Percentiles rank a stretch among this genome's conserved stretches.
Conservation (phyloP, 2,113 vertebrate species). For the Scomber colias region DNA sequence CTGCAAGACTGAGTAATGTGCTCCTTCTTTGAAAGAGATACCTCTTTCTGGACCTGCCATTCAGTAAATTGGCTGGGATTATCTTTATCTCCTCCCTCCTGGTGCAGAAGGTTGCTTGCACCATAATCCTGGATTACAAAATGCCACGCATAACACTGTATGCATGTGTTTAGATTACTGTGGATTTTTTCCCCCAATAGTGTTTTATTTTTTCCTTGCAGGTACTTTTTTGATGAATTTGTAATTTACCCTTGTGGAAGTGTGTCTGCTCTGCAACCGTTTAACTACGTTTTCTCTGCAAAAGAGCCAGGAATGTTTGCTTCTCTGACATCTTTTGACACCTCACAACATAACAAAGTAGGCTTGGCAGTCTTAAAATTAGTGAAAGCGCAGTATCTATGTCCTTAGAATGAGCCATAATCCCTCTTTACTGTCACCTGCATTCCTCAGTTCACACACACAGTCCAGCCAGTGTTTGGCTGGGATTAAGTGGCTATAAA, state of each 20-base stretch:
- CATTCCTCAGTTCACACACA: constrained; percentile 7
- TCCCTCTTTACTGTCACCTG: constrained; percentile 31
- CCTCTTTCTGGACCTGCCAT: constrained; percentile 7
- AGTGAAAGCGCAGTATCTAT: not conserved
- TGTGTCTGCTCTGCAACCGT: not conserved
- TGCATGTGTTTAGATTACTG: constrained; percentile 5
- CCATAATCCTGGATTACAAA: constrained; percentile 80
- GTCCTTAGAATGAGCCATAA: constrained; percentile 36
- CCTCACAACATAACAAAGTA: not conserved
- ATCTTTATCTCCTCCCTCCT: constrained; percentile 57
- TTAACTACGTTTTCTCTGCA: not conserved
- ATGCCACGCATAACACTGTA: not conserved
- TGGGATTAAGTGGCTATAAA: constrained; percentile 57
- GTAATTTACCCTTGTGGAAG: not conserved
- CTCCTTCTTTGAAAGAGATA: constrained; percentile 19
- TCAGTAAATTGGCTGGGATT: constrained; percentile 58
- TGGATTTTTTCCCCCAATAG: too few species aligned
- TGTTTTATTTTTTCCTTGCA: not conserved
- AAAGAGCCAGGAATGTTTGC: not conserved
- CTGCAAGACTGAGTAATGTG: not conserved
- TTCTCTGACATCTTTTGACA: not conserved
- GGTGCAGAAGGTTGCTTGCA: constrained; percentile 30
- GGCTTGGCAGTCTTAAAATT: not conserved
- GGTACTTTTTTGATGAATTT: not conserved
- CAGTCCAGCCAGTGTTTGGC: constrained; percentile 16